Base-by-base conservation (phyloP, 2,797 vertebrate genomes). In the Falco concolor region DNA sequence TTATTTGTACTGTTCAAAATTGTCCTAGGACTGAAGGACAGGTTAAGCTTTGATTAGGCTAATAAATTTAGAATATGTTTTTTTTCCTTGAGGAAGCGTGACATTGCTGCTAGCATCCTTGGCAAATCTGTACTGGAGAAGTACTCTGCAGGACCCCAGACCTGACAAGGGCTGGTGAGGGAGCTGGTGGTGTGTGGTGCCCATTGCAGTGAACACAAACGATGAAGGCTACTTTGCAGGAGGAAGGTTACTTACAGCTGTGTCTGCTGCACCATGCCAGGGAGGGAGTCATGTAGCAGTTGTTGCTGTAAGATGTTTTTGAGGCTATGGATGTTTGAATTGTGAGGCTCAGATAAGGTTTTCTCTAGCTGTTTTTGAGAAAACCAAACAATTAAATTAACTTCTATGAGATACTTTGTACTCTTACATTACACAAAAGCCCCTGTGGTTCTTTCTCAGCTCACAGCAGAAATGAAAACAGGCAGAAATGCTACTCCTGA, bases 281-380 rank as follows among this genome's bases (percentile, higher is more conserved):
- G 40, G 19, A 61, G 47, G 30, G n/a, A 81, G 13, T 56, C 0
- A 0, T 28, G 18, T 23, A 73, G 50, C 57, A 34, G 15, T 68
- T 86, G 30, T 77, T 95, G 49, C 65, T 67, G 27, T 44, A 63
- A 76, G 44, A 42, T 54, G 12, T 42, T 80, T 87, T 77, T 94
- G 57, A 92, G 42, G 30, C 60, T 92, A 21, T 14, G 57, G 28
- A 27, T 78, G 44, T 53, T 78, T 44, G 50, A 90, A 70, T 72
- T 87, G 38, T 38, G 74, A 95, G 34, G 38, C 70, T 68, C 54
- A 40, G 30, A 64, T 81, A 32, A 84, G 63, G 12, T 72, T 84
- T 94, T 34, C n/a, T 84, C 4, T 53, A 47, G 30, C 57, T 87
- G 50, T 44, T 87, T 76, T 63, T 91, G 44, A 63, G 59, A 73